Conservation (phyloP, 2,113 vertebrate genomes). For the Leptodactylus fuscus region DNA sequence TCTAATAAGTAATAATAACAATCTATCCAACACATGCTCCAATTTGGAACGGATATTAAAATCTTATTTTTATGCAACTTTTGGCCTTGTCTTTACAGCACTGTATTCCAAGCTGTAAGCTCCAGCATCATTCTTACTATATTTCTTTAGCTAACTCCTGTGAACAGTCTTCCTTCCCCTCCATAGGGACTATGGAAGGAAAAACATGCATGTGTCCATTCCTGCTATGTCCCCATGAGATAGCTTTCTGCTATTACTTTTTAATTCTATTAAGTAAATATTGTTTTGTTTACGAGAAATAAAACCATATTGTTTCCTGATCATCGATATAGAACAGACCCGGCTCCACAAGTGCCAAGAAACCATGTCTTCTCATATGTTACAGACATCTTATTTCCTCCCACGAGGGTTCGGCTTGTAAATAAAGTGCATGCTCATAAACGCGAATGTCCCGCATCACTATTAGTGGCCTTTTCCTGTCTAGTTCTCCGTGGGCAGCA, state of each 20-base stretch:
- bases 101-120: neutral
- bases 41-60: neutral
- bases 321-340: conserved; percentile 12
- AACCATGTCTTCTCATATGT: conserved; percentile 47
- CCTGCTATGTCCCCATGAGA: neutral
- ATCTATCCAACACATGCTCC: neutral
- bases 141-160: neutral
- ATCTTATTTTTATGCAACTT: neutral
- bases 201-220: neutral
- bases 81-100: neutral
- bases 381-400: conserved; percentile 49
- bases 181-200: neutral
- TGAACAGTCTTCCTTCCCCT: neutral
- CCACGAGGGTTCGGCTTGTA: conserved; percentile 29
- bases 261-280: conserved; percentile 34
- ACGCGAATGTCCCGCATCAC: conserved; percentile 27
- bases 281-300: conserved; percentile 25
- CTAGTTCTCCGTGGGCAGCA: conserved; percentile 7
- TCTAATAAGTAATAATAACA: neutral
- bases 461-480: conserved; percentile 51
- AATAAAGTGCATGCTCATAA: conserved; percentile 26
- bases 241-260: neutral
- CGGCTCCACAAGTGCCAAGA: conserved; percentile 8
- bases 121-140: neutral
- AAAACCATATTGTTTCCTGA: conserved; percentile 47